A percentile compares a stretch with the other conserved stretches of the same genome.
Conservation (phyloP, 2,113 vertebrate genomes). For the Xenotilapia caudafasciata region DNA sequence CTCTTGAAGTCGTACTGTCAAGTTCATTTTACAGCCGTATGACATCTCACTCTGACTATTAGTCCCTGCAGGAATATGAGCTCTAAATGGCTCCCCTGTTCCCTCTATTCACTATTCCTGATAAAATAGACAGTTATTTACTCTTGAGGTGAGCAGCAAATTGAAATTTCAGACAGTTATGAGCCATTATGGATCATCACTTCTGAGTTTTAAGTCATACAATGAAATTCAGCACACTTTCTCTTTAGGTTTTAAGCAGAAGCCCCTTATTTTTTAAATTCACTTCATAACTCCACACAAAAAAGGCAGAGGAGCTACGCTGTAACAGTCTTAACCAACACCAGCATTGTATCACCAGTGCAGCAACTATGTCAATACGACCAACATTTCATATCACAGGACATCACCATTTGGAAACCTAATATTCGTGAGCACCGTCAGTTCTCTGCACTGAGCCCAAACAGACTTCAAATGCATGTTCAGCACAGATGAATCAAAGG, state of each 20-base stretch:
- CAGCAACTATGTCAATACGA: neutral
- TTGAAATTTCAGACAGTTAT: neutral
- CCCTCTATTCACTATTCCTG: neutral
- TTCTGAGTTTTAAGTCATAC: neutral
- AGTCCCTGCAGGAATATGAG: neutral
- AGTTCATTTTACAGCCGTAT: neutral
- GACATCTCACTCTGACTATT: neutral
- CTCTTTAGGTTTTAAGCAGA: neutral
- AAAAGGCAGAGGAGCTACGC: neutral
- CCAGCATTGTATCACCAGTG: neutral
- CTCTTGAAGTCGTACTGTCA: neutral
- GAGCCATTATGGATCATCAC: neutral
- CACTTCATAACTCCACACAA: neutral
- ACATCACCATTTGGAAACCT: neutral
- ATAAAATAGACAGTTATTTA: neutral
- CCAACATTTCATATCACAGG: neutral
- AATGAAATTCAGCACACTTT: neutral
- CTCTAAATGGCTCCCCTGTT: neutral
- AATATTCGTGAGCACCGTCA: neutral
- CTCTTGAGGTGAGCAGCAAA: neutral
- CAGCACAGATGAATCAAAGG: neutral
- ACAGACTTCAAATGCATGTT: neutral
- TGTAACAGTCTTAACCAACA: neutral
- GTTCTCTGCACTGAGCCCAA: neutral
- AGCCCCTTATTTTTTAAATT: neutral